phyloP scores from a whole-genome alignment of 1,140 invertebrate genomes.

The Plodia interpunctella region DNA sequence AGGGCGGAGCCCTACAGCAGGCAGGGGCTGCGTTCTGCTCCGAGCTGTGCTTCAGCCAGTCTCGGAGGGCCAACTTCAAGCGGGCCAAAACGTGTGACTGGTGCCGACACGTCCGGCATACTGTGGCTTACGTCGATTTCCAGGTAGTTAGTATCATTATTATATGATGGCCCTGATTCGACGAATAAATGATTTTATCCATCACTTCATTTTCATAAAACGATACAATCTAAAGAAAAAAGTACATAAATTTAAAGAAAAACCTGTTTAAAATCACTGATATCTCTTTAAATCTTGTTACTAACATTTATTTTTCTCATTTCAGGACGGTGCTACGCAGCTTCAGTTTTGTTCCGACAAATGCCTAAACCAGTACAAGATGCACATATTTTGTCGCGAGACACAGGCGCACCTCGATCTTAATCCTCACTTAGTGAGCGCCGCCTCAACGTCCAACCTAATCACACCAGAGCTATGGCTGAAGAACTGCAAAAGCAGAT shows the following conservation, averaged over 20 bases:
- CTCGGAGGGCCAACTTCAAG: slow-evolving; percentile 91
- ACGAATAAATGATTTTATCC: no score
- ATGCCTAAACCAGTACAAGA: slow-evolving; percentile 96
- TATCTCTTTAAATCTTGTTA: no score
- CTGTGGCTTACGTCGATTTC: slow-evolving; percentile 94
- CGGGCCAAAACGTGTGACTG: slow-evolving; percentile 95
- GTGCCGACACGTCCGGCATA: slow-evolving; percentile 93
- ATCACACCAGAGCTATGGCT: slow-evolving; percentile 94
- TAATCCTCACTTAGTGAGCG: slow-evolving; percentile 82
- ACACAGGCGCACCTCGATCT: slow-evolving; percentile 92
- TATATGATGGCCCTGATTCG: no score
- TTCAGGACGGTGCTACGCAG: slow-evolving; percentile 86
- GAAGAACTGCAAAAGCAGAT: slow-evolving; percentile 84
- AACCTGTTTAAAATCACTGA: no score
- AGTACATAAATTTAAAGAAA: no score
- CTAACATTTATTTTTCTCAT: no score
- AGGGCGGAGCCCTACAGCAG: slow-evolving; percentile 77
- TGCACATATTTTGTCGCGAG: slow-evolving; percentile 96
- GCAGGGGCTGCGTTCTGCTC: slow-evolving; percentile 86
- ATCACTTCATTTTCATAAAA: no score
- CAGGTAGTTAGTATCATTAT: slow-evolving; percentile 38
- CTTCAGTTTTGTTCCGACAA: slow-evolving; percentile 92
- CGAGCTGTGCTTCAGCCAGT: slow-evolving; percentile 93
- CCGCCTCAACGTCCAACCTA: slow-evolving; percentile 76
- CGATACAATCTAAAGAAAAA: no score